A percentile compares a stretch with the other conserved stretches of the same genome.
phyloP scores from a whole-genome alignment of 2,888 invertebrate species.

The Clivina fossor region DNA sequence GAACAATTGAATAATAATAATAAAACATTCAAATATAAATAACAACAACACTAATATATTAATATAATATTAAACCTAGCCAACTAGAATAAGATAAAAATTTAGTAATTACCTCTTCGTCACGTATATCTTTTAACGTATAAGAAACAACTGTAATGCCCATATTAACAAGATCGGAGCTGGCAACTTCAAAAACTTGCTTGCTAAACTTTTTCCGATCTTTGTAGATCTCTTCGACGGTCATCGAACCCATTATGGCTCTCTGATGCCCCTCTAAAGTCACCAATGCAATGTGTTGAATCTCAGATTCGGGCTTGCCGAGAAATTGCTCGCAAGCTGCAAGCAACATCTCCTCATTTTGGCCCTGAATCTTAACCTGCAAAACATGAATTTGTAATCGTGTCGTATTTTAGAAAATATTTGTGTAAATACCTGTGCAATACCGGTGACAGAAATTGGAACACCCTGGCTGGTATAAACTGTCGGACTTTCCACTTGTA shows the following conservation, averaged over 20 bases:
- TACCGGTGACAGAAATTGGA: conserved; percentile 95
- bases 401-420: conserved; percentile 6
- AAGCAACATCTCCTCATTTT: conserved; percentile 85
- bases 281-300: conserved; percentile 87
- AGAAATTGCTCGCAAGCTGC: conserved; percentile 94
- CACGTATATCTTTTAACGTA: conserved; percentile 90
- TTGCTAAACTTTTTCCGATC: conserved; percentile 95
- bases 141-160: conserved; percentile 95
- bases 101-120: conserved; percentile 77
- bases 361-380: conserved; percentile 85
- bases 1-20: conserved; percentile 1
- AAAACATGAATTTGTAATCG: background rate
- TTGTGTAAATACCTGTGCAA: conserved; percentile 87
- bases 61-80: conserved; percentile 6
- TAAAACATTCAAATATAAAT: conserved; percentile 31
- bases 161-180: conserved; percentile 94
- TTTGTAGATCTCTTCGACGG: conserved; percentile 94
- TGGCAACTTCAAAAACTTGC: conserved; percentile 92
- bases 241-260: conserved; percentile 97
- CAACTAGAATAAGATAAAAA: conserved; percentile 16
- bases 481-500: conserved; percentile 92
- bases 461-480: conserved; percentile 97
- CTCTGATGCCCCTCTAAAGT: conserved; percentile 93
- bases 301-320: conserved; percentile 84
- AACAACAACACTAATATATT: conserved; percentile 21